These are phyloP conservation scores for Tadarida brasiliensis DNA, from an alignment of 2,797 vertebrate genomes.

Conservation along the genomic window DNA sequence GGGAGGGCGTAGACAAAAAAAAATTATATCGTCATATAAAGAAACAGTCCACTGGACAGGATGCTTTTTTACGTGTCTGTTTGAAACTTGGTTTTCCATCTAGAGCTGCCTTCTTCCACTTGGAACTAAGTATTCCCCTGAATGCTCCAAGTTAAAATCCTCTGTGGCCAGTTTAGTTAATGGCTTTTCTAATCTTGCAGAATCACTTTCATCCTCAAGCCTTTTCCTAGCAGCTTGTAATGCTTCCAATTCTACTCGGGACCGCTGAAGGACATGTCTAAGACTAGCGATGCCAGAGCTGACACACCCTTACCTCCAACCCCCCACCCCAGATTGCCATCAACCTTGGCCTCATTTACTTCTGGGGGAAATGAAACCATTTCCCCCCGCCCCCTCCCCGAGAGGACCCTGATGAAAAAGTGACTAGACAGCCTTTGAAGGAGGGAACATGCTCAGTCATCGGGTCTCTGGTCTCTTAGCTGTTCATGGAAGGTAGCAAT, in stretches of 20 bases:
- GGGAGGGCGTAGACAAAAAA: neutral
- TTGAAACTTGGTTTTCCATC: neutral
- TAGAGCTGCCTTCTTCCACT: neutral
- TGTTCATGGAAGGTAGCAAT: conserved; percentile 30
- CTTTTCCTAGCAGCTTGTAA: neutral
- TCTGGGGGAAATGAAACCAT: neutral
- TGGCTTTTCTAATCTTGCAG: neutral
- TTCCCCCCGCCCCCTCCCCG: neutral
- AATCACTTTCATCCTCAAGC: neutral
- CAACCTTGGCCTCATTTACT: neutral
- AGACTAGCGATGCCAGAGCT: neutral
- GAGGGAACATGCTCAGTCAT: neutral
- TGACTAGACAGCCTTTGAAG: neutral
- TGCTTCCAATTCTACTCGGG: neutral
- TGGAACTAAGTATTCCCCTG: neutral
- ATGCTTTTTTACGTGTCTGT: neutral
- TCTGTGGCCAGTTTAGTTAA: neutral
- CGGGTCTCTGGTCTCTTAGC: conserved; percentile 48
- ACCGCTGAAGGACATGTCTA: neutral
- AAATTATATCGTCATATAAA: neutral
- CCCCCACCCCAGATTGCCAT: neutral
- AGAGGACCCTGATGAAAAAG: neutral
- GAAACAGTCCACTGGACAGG: neutral
- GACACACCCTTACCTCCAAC: too few relatives aligned
- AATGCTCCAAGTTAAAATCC: conserved; percentile 42